phyloP scores from a whole-genome alignment of 2,888 invertebrate species.

The Craniophora ligustri region DNA sequence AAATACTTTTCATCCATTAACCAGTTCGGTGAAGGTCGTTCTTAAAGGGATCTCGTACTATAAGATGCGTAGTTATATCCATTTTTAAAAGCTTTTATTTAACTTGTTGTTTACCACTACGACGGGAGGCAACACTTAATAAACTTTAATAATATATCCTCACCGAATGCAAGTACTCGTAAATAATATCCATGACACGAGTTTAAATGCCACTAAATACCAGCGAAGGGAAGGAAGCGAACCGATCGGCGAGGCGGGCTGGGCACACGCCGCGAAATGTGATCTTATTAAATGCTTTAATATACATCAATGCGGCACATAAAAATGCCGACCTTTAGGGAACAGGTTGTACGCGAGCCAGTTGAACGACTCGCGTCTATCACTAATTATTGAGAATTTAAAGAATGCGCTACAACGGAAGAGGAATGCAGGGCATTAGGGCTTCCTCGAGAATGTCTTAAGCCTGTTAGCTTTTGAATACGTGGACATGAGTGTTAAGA shows the following conservation, averaged over 20 bases:
- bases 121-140: slow-evolving; percentile 3
- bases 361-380: slow-evolving; percentile 18
- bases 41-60: no score
- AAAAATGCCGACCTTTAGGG: slow-evolving; percentile 61
- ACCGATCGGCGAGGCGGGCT: slow-evolving; percentile 19
- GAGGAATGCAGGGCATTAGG: slow-evolving; percentile 42
- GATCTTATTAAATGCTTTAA: slow-evolving; percentile 68
- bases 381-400: slow-evolving; percentile 24
- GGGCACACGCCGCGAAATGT: slow-evolving; percentile 56
- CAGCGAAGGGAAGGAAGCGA: slow-evolving; percentile 46
- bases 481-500: slow-evolving; percentile 47
- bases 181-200: slow-evolving; percentile 52
- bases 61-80: neutral
- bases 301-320: slow-evolving; percentile 57
- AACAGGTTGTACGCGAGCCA: slow-evolving; percentile 25
- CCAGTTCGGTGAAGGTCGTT: no score
- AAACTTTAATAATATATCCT: slow-evolving; percentile 16
- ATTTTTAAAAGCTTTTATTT: neutral
- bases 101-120: neutral
- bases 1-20: no score
- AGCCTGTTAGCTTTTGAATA: slow-evolving; percentile 53
- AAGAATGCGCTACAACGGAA: slow-evolving; percentile 35
- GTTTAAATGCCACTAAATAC: slow-evolving; percentile 61
- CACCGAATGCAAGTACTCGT: slow-evolving; percentile 17
- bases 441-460: slow-evolving; percentile 48